A percentile compares a stretch with the other conserved stretches of the same genome.
phyloP scores from a whole-genome alignment of 2,888 invertebrate species.

The Phortica okadai region DNA sequence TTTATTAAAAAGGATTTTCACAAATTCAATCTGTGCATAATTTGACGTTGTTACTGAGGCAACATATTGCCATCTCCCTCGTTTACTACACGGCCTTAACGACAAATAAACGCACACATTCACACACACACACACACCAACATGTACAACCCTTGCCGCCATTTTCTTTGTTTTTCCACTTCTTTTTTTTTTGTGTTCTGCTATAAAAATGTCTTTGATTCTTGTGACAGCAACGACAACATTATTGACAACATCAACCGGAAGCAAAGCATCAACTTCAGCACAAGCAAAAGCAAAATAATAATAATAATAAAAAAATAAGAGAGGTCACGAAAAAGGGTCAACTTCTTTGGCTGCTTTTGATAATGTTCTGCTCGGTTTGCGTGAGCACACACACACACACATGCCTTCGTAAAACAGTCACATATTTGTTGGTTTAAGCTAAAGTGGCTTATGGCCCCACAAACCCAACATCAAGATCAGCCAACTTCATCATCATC shows the following conservation, averaged over 20 bases:
- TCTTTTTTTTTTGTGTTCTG: too few relatives aligned
- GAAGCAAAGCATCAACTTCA: constrained; percentile 3
- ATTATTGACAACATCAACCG: neutral
- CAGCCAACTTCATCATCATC: neutral
- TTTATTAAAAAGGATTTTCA: constrained; percentile 62
- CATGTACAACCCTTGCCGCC: neutral
- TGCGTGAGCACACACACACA: neutral
- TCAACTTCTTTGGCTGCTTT: constrained; percentile 2
- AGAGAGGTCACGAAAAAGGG: neutral
- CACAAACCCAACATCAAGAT: neutral
- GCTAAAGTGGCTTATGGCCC: neutral
- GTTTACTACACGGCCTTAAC: neutral
- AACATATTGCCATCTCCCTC: neutral
- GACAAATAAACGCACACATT: too few relatives aligned
- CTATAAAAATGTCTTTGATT: neutral
- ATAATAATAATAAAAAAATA: neutral
- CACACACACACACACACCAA: too few relatives aligned
- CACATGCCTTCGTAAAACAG: neutral
- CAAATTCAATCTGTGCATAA: constrained; percentile 62
- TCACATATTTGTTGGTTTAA: neutral
- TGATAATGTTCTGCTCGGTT: neutral
- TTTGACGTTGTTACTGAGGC: constrained; percentile 43
- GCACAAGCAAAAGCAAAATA: neutral
- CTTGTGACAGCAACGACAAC: neutral
- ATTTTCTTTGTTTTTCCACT: neutral